These are phyloP conservation scores for Artibeus lituratus DNA, from an alignment of 2,797 vertebrate genomes.

Conservation along the genomic window DNA sequence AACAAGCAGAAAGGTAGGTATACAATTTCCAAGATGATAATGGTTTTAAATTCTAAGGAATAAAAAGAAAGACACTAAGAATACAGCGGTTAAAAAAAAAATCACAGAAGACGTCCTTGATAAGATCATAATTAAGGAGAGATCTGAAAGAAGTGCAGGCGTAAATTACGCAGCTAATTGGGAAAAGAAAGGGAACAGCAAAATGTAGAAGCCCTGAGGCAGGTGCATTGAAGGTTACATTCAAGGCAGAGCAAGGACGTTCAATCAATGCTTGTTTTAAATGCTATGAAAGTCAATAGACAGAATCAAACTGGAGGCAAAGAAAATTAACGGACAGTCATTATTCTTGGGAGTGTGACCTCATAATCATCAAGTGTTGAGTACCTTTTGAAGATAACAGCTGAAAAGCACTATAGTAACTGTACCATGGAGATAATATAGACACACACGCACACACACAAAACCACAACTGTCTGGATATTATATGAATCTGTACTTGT, in stretches of 20 bases:
- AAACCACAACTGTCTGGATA: neutral
- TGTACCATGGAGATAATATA: neutral
- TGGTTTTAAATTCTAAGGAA: neutral
- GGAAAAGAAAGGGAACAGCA: neutral
- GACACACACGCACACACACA: neutral
- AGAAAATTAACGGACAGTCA: neutral
- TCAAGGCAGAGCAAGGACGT: neutral
- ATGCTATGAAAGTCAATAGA: neutral
- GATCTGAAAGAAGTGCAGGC: neutral
- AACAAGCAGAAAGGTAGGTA: constrained; percentile 21
- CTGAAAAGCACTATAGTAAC: constrained; percentile 2
- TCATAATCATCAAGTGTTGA: neutral
- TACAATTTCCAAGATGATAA: neutral
- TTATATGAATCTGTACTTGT: neutral
- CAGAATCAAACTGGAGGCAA: neutral
- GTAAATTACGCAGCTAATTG: neutral
- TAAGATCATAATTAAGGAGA: neutral
- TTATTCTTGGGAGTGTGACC: neutral
- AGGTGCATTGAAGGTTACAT: neutral
- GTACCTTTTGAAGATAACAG: constrained; percentile 3
- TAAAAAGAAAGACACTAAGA: neutral
- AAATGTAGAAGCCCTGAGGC: neutral
- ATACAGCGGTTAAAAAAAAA: neutral
- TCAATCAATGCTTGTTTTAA: neutral
- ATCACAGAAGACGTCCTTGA: neutral